Conservation (phyloP, 1,140 invertebrate genomes). For the Cydia pomonella region DNA sequence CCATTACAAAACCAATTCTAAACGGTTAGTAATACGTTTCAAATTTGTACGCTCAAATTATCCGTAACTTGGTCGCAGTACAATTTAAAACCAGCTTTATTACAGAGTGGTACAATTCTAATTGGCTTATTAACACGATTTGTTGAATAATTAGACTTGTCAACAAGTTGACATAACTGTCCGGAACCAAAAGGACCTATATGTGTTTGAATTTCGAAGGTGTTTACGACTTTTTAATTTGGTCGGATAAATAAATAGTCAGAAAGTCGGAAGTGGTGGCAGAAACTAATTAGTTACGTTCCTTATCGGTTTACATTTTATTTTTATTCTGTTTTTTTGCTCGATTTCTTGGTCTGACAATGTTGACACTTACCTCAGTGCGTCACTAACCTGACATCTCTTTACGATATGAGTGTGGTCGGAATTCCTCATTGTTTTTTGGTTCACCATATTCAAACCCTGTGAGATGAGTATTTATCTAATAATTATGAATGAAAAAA, state of each 20-base stretch:
- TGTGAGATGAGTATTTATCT: too few species aligned
- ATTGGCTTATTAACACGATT: not conserved
- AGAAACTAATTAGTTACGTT: slow-evolving; percentile 28
- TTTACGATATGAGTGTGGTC: not conserved
- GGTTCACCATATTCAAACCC: too few species aligned
- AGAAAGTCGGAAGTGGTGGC: slow-evolving; percentile 10
- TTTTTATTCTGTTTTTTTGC: not conserved
- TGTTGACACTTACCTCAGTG: not conserved
- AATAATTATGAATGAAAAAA: too few species aligned
- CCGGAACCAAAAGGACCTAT: not conserved
- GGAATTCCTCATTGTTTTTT: not conserved
- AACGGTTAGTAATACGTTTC: not conserved
- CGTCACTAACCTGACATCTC: not conserved
- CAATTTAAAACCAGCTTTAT: not conserved
- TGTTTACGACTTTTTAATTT: not conserved
- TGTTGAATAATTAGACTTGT: slow-evolving; percentile 9
- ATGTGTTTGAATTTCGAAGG: not conserved
- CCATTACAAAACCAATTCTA: not conserved
- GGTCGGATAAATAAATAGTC: not conserved
- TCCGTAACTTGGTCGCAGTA: not conserved
- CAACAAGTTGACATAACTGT: slow-evolving; percentile 7
- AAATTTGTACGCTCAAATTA: not conserved
- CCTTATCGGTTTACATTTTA: slow-evolving; percentile 18
- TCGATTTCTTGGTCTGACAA: not conserved
- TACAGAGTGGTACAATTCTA: not conserved